phyloP scores from a whole-genome alignment of 2,797 vertebrate species.

The Labroides dimidiatus region DNA sequence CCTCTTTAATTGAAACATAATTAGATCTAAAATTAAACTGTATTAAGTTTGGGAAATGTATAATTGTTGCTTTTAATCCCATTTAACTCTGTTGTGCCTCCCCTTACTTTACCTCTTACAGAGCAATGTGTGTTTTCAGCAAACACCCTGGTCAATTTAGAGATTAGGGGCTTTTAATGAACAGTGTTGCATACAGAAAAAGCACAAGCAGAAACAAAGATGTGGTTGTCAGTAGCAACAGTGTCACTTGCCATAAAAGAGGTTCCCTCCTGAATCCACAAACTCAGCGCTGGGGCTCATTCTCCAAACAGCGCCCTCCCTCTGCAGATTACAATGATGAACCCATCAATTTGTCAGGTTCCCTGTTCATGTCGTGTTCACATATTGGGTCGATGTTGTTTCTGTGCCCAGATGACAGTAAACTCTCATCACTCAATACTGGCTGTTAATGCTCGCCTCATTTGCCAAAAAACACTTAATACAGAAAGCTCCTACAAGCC shows the following conservation, averaged over 20 bases:
- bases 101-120: not conserved
- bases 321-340: slow-evolving; percentile 14
- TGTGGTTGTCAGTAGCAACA: slow-evolving; percentile 53
- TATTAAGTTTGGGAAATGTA: not conserved
- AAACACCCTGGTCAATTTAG: slow-evolving; percentile 1
- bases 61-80: not conserved
- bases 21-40: no score
- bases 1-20: no score
- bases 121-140: not conserved
- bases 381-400: slow-evolving; percentile 11
- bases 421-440: slow-evolving; percentile 32
- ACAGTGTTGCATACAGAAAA: slow-evolving; percentile 8
- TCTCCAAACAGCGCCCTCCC: not conserved
- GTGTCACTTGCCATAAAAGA: slow-evolving; percentile 4
- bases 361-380: slow-evolving; percentile 24
- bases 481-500: not conserved
- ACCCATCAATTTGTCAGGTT: slow-evolving; percentile 16
- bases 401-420: slow-evolving; percentile 14
- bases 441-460: slow-evolving; percentile 15
- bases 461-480: slow-evolving; percentile 19
- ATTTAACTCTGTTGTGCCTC: not conserved
- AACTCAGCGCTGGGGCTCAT: not conserved
- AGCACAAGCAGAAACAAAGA: slow-evolving; percentile 13
- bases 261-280: not conserved
- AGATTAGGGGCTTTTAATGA: slow-evolving; percentile 20